Conservation (phyloP, 2,797 vertebrate genomes). For the Eutrigla gurnardus region DNA sequence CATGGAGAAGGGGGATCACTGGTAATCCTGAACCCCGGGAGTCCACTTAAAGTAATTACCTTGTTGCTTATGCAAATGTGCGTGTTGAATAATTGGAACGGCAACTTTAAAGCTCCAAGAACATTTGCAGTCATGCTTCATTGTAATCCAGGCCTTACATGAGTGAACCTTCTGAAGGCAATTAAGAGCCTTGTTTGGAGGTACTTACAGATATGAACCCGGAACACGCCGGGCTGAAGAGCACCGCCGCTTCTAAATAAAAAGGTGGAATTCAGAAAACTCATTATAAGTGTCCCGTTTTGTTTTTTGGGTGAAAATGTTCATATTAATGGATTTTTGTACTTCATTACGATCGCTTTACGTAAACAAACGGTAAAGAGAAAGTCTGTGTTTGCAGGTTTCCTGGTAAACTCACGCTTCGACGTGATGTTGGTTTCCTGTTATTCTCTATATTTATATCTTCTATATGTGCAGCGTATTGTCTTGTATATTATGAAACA, state of each 20-base stretch:
- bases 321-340: not conserved
- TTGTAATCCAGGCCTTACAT: constrained; percentile 65
- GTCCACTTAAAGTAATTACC: constrained; percentile 75
- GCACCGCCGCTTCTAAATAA: not conserved
- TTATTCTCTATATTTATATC: no score
- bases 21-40: constrained; percentile 54
- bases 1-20: constrained; percentile 28
- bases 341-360: not conserved
- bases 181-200: constrained; percentile 51
- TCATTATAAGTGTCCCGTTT: not conserved
- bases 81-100: constrained; percentile 54
- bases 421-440: no score
- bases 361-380: not conserved
- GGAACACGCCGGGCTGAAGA: not conserved
- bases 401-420: not conserved
- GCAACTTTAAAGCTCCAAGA: constrained; percentile 38
- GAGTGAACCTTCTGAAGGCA: constrained; percentile 52
- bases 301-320: no score
- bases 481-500: not conserved
- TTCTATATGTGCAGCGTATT: no score
- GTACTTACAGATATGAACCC: constrained; percentile 20
- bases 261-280: not conserved
- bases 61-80: constrained; percentile 49
- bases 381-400: not conserved
- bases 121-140: constrained; percentile 57